Percentiles rank a stretch among this genome's conserved stretches.
Evolutionary conservation across 2,888 invertebrate species (phyloP).

Genomic region (Odontomyia ornata): DNA sequence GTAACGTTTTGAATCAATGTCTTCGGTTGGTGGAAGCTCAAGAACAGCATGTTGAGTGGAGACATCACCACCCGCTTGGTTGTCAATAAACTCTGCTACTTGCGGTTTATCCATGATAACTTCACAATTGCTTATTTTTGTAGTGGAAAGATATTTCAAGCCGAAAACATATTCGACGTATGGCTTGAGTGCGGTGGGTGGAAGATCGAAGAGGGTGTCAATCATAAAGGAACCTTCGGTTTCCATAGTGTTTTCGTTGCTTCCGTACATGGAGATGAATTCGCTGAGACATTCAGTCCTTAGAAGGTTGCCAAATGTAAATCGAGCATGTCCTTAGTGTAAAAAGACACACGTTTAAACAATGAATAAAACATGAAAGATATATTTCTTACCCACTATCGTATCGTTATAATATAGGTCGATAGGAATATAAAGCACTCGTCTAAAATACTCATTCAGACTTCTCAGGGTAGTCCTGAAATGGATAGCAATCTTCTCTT

Average conservation of each 20-base stretch:
- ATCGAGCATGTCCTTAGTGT: conserved; percentile 55
- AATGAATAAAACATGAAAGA: no score
- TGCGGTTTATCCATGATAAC: conserved; percentile 43
- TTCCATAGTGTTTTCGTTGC: conserved; percentile 42
- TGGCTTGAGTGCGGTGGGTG: conserved; percentile 53
- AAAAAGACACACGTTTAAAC: no score
- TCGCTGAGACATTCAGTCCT: conserved; percentile 52
- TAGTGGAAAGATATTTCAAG: conserved; percentile 53
- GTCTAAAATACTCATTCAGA: conserved; percentile 63
- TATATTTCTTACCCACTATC: conserved; percentile 57
- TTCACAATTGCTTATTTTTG: conserved; percentile 48
- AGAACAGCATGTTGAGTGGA: background rate
- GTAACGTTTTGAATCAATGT: background rate
- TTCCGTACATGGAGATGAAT: conserved; percentile 47
- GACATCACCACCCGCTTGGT: conserved; percentile 51
- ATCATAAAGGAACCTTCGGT: conserved; percentile 42
- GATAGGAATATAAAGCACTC: conserved; percentile 64
- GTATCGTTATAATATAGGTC: conserved; percentile 62
- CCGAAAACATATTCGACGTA: conserved; percentile 56
- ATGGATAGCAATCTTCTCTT: conserved; percentile 65
- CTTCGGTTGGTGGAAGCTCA: conserved; percentile 50
- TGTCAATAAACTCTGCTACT: conserved; percentile 48
- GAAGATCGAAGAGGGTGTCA: conserved; percentile 53
- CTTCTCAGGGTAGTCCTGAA: conserved; percentile 64
- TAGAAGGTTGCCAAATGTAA: conserved; percentile 56